phyloP scores from a whole-genome alignment of 92 coral and sea anemone genomes.

The Epizoanthus fatuus region DNA sequence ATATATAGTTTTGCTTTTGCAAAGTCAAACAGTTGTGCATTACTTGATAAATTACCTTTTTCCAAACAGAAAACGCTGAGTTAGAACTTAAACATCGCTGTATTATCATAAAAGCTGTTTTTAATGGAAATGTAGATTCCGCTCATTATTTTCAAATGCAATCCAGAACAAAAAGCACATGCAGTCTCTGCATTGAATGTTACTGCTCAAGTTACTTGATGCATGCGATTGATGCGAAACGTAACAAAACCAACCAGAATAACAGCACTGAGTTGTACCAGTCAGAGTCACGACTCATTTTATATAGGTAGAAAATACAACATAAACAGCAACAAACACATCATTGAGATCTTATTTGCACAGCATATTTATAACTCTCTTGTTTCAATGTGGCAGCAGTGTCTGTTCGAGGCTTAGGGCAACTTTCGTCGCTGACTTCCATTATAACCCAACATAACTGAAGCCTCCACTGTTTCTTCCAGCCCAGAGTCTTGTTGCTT shows the following conservation, averaged over 20 bases:
- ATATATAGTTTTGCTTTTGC: background rate
- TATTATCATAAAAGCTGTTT: conserved; percentile 13
- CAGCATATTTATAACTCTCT: too few species aligned
- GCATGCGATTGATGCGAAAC: too few species aligned
- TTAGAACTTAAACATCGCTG: background rate
- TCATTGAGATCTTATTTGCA: too few species aligned
- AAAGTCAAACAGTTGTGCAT: conserved; percentile 10
- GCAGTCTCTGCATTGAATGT: background rate
- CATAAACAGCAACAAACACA: too few species aligned
- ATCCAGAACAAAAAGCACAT: too few species aligned
- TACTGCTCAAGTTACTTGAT: background rate
- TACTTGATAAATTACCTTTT: background rate
- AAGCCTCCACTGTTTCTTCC: conserved; percentile 49
- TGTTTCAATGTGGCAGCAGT: too few species aligned
- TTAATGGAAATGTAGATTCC: background rate
- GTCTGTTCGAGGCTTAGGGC: conserved; percentile 1
- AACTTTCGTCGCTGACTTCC: conserved; percentile 33
- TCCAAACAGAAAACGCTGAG: background rate
- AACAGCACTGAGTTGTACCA: too few species aligned
- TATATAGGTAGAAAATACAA: too few species aligned
- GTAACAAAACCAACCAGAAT: too few species aligned
- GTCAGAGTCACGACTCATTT: too few species aligned
- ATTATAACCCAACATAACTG: conserved; percentile 40
- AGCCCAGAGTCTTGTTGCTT: conserved; percentile 52
- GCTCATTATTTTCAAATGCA: too few species aligned